Base-by-base conservation (phyloP, 2,888 invertebrate species). In the Dryococelus australis region DNA sequence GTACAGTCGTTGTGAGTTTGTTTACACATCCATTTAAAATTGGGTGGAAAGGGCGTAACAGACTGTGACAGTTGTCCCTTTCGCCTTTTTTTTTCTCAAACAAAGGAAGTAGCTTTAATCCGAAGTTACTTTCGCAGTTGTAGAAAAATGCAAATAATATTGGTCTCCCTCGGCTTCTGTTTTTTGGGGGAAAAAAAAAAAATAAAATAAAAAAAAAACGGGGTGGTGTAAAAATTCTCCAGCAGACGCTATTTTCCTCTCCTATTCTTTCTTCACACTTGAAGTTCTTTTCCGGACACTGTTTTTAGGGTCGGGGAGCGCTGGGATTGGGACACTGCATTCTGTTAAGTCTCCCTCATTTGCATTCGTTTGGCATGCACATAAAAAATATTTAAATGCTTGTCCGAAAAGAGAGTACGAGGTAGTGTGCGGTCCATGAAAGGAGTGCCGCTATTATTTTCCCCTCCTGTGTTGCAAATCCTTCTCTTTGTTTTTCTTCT, bases 361-460 rank as follows among this genome's bases (percentile, higher is more conserved):
- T 65, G 65, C 65, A 65, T 65, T 65, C 65, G 65, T 65, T 65
- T 65, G 65, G n/a, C 65, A 65, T 65, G 65, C 65, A n/a, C 65
- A 65, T 65, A 16, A 65, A 65, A 65, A 65, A 65, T 65, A 65
- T 65, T 65, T 65, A 65, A 65, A 65, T 65, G 65, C 13, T 65
- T n/a, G 20, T 65, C n/a, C 20, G 65, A 65, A 24, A 65, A n/a
- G 12, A 24, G 65, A 24, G 65, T 65, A 65, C 24, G 65, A 12
- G 65, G 65, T 6, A 24, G n/a, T 8, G 16, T 16, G 47, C 47
- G 47, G 24, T 24, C 65, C 65, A n/a, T n/a, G 65, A 65, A 65
- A 65, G 65, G n/a, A 65, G 65, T 65, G n/a, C 12, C 8, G 65
- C n/a, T 65, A 1, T 65, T 65, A 1, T 65, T 65, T 65, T 65